phyloP scores from a whole-genome alignment of 2,888 invertebrate genomes.

The Ypsolopha scabrella region DNA sequence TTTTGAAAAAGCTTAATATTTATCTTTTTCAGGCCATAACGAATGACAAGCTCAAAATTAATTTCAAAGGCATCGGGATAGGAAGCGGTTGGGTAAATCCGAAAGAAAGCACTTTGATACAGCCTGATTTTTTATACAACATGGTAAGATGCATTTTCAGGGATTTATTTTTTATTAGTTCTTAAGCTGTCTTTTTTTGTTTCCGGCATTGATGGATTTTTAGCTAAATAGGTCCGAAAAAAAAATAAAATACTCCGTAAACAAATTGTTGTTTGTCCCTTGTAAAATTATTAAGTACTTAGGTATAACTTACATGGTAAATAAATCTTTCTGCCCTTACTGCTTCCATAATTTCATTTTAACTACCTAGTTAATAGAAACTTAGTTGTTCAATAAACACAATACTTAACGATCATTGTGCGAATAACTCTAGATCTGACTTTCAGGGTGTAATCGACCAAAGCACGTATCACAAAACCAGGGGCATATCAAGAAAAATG shows the following conservation, averaged over 20 bases:
- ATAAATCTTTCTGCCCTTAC: too few relatives aligned
- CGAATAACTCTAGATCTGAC: neutral
- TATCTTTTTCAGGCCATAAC: too few relatives aligned
- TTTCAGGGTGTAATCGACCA: slow-evolving; percentile 48
- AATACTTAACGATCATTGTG: neutral
- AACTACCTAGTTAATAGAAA: too few relatives aligned
- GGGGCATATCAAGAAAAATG: slow-evolving; percentile 27
- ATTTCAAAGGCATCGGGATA: slow-evolving; percentile 55
- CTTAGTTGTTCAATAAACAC: neutral
- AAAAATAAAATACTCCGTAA: too few relatives aligned
- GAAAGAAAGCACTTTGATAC: slow-evolving; percentile 39
- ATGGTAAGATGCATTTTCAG: slow-evolving; percentile 24
- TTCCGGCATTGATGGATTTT: too few relatives aligned
- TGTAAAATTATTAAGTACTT: too few relatives aligned
- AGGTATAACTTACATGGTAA: too few relatives aligned
- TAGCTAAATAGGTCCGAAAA: too few relatives aligned
- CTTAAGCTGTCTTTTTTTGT: too few relatives aligned
- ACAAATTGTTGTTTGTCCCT: too few relatives aligned
- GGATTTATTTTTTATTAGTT: too few relatives aligned
- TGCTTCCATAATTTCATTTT: neutral
- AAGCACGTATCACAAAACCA: slow-evolving; percentile 27
- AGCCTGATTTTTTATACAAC: slow-evolving; percentile 40
- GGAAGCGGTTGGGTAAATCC: slow-evolving; percentile 60
- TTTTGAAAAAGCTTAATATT: too few relatives aligned
- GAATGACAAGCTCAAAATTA: slow-evolving; percentile 46